Conservation (phyloP, 2,113 vertebrate species). For the Castor canadensis region DNA sequence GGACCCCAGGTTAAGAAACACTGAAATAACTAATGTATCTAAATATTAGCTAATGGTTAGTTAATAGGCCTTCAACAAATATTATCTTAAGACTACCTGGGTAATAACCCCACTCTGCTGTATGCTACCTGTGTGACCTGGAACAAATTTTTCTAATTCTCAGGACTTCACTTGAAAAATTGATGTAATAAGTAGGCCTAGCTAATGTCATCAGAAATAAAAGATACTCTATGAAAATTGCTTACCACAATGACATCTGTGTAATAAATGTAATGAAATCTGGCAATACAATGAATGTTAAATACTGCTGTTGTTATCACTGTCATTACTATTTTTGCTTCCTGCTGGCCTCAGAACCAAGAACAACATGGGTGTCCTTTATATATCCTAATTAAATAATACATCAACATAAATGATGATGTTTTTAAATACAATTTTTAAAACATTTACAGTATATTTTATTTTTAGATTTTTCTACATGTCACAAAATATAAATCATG, state of each 20-base stretch:
- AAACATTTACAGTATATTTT: background rate
- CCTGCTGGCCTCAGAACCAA: background rate
- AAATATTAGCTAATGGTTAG: slow-evolving; percentile 6
- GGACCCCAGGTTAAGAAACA: background rate
- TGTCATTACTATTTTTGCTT: background rate
- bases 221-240: background rate
- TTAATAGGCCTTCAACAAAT: slow-evolving; percentile 13
- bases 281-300: background rate
- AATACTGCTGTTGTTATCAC: background rate
- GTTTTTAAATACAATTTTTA: background rate
- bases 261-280: too few species aligned
- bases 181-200: background rate
- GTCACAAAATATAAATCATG: background rate
- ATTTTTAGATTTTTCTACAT: background rate
- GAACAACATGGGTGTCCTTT: background rate
- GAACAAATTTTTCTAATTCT: background rate
- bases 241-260: too few species aligned
- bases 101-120: background rate
- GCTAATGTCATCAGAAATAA: background rate
- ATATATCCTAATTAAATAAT: background rate
- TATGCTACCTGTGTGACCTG: background rate
- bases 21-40: background rate
- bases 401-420: background rate
- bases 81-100: background rate
- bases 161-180: background rate